Conservation (phyloP, 2,888 invertebrate species). For the Synergus umbraculus region DNA sequence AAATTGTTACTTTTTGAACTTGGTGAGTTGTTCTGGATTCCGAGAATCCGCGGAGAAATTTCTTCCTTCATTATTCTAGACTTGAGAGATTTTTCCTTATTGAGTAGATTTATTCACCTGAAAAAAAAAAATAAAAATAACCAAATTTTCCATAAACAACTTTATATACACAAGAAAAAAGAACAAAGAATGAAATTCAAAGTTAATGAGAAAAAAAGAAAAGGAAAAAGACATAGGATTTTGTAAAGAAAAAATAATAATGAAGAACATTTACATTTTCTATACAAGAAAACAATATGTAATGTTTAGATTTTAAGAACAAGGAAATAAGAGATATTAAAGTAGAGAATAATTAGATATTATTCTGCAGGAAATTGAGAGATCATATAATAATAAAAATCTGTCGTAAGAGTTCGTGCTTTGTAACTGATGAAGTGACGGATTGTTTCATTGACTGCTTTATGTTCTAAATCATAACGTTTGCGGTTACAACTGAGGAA, state of each 20-base stretch:
- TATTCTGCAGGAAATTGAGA: neutral
- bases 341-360: neutral
- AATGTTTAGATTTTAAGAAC: no score
- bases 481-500: constrained; percentile 10
- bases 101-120: neutral
- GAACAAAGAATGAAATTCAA: no score
- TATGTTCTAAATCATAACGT: neutral
- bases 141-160: no score
- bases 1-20: neutral
- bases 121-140: neutral
- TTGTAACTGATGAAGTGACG: neutral
- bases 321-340: neutral
- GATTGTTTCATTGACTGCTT: neutral
- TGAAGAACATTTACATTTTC: no score
- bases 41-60: neutral
- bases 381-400: neutral
- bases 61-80: neutral
- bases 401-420: neutral
- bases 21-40: neutral
- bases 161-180: no score
- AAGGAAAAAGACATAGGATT: no score
- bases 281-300: no score
- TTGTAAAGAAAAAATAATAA: no score
- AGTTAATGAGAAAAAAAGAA: neutral
- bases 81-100: neutral